phyloP scores from a whole-genome alignment of 2,113 vertebrate genomes.

The Myotis davidii region DNA sequence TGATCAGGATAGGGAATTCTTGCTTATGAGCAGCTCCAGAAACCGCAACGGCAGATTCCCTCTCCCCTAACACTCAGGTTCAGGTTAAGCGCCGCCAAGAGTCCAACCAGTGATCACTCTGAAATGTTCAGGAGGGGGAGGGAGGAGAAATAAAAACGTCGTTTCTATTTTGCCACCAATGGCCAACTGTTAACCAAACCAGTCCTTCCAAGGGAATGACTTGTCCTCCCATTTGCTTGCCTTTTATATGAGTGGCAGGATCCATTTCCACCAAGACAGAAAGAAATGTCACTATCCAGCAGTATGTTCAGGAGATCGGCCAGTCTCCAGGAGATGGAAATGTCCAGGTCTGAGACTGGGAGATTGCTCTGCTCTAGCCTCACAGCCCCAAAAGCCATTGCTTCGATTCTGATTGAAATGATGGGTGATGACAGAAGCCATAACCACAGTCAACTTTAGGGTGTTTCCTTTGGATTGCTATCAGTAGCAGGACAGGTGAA shows the following conservation, averaged over 20 bases:
- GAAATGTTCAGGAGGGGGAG: conserved; percentile 74
- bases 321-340: conserved; percentile 3
- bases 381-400: background rate
- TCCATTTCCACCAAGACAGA: conserved; percentile 37
- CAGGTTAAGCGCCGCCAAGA: conserved; percentile 76
- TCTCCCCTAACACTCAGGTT: conserved; percentile 80
- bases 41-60: conserved; percentile 77
- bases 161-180: conserved; percentile 74
- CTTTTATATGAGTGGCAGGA: conserved; percentile 55
- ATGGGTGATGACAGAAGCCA: background rate
- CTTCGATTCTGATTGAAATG: background rate
- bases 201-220: conserved; percentile 61
- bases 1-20: conserved; percentile 78
- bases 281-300: background rate
- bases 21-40: conserved; percentile 79
- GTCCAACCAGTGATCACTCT: conserved; percentile 78
- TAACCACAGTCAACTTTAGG: background rate
- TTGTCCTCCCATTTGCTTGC: conserved; percentile 37
- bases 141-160: conserved; percentile 77
- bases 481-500: background rate
- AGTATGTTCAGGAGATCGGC: background rate
- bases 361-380: conserved; percentile 1
- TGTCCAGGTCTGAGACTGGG: background rate
- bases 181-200: conserved; percentile 69
- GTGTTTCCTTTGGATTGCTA: background rate